Evolutionary conservation across 2,113 vertebrate species (phyloP).

Genomic region (Cyanoliseus patagonus): DNA sequence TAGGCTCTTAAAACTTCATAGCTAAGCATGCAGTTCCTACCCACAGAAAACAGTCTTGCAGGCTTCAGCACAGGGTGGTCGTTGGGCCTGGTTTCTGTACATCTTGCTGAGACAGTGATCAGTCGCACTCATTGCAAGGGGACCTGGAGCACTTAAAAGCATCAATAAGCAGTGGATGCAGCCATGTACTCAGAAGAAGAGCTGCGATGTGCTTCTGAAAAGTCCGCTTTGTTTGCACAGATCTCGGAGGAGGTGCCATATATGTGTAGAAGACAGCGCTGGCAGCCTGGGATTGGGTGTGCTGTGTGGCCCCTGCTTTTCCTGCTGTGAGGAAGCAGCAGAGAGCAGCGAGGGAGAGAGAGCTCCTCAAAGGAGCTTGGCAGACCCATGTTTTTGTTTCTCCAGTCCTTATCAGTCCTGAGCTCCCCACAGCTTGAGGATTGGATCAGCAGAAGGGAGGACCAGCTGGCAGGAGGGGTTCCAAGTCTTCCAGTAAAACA

Average conservation of each 20-base stretch:
- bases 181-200: background rate
- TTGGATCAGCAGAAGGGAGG: background rate
- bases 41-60: background rate
- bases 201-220: background rate
- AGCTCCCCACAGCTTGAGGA: background rate
- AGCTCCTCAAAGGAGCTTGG: background rate
- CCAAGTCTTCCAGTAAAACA: background rate
- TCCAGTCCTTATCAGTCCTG: background rate
- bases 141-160: background rate
- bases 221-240: fast-evolving
- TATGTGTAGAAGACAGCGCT: background rate
- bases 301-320: fast-evolving
- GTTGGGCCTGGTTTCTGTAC: background rate
- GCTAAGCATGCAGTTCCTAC: fast-evolving
- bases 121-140: background rate
- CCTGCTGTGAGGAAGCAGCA: fast-evolving
- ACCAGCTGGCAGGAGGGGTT: background rate
- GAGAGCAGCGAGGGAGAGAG: background rate
- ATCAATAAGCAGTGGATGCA: background rate
- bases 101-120: background rate
- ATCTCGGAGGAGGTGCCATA: background rate
- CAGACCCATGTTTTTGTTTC: background rate
- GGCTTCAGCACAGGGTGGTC: background rate
- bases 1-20: background rate
- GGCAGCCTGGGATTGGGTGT: background rate